These are phyloP conservation scores for Heterodera filipjevi DNA, from an alignment of 2,888 invertebrate genomes.

Conservation along the genomic window DNA sequence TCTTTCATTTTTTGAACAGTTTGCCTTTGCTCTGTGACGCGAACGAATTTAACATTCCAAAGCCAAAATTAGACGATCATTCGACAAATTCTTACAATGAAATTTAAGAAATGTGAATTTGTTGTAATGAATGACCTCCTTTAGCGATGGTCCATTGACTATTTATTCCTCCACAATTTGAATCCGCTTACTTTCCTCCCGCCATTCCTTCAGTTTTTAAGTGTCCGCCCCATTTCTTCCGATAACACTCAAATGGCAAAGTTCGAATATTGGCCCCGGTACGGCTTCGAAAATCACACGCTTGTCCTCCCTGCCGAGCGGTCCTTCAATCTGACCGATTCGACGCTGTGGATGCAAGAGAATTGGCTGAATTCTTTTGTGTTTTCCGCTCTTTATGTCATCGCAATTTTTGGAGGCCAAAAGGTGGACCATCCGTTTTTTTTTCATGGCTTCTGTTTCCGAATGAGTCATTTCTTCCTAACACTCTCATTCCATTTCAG, in stretches of 20 bases:
- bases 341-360: constrained; percentile 80
- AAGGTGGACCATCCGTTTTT: constrained; percentile 71
- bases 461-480: no score
- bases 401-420: constrained; percentile 89
- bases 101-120: background rate
- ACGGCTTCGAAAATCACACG: constrained; percentile 76
- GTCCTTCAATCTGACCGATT: constrained; percentile 85
- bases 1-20: background rate
- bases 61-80: background rate
- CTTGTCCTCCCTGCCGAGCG: constrained; percentile 93
- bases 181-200: background rate
- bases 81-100: constrained; percentile 7
- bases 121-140: background rate
- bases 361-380: constrained; percentile 75
- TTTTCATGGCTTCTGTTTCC: no score
- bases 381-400: constrained; percentile 82
- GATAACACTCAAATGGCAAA: constrained; percentile 50
- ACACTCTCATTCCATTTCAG: no score
- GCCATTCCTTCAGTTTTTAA: background rate
- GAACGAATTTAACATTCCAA: background rate
- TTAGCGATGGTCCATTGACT: background rate
- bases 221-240: background rate
- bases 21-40: background rate
- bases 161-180: background rate
- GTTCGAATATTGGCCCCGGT: constrained; percentile 61